phyloP scores from a whole-genome alignment of 2,888 invertebrate genomes.

The Cacoxenus indagator region DNA sequence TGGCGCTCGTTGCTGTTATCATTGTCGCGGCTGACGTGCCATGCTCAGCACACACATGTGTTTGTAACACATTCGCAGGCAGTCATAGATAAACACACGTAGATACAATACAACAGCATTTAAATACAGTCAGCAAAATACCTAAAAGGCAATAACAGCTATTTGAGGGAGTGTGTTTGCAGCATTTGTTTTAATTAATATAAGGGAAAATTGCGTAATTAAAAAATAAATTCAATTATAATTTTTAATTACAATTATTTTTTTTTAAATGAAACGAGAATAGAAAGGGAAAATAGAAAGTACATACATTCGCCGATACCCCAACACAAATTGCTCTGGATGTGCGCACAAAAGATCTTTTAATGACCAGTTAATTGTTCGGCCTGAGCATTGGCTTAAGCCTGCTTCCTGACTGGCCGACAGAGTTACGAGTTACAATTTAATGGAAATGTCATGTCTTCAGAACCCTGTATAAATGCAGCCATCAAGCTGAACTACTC shows the following conservation, averaged over 20 bases:
- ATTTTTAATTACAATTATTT: conserved; percentile 62
- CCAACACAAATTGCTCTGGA: not conserved
- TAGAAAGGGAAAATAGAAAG: not conserved
- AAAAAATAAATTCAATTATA: conserved; percentile 58
- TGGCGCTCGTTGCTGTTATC: conserved; percentile 50
- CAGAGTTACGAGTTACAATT: too few species aligned
- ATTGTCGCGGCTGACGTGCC: conserved; percentile 47
- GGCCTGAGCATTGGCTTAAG: too few species aligned
- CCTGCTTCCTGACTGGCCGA: too few species aligned
- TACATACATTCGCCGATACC: not conserved
- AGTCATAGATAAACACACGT: conserved; percentile 28
- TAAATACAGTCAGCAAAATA: not conserved
- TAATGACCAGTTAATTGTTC: not conserved
- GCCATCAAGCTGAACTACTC: too few species aligned
- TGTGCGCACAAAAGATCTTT: too few species aligned
- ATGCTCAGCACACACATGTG: not conserved
- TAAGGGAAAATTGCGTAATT: conserved; percentile 57
- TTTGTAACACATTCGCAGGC: too few species aligned
- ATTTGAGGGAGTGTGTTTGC: conserved; percentile 32
- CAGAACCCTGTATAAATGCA: too few species aligned
- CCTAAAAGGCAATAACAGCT: not conserved
- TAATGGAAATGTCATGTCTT: too few species aligned
- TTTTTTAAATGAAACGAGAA: conserved; percentile 13
- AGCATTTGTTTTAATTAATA: conserved; percentile 60
- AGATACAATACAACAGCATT: not conserved